phyloP scores from a whole-genome alignment of 2,797 vertebrate species.

The Squalus acanthias region DNA sequence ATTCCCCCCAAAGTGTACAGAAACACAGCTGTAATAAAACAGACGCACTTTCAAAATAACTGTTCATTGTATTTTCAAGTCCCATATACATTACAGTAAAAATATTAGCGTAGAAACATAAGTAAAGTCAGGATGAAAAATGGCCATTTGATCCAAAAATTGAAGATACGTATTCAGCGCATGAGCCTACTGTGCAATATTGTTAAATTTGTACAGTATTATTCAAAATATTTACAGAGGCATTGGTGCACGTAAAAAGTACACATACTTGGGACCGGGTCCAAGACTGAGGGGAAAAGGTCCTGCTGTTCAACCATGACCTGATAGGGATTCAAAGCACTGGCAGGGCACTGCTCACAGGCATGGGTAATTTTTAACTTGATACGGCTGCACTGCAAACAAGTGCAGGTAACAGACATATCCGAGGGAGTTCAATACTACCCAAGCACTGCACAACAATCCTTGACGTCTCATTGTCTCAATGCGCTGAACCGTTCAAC shows the following conservation, averaged over 20 bases:
- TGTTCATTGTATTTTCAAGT: background rate
- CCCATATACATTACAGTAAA: background rate
- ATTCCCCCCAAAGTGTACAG: no score
- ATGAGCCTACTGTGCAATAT: no score
- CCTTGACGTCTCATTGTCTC: background rate
- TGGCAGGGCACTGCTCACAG: background rate
- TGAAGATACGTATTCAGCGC: background rate
- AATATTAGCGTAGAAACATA: background rate
- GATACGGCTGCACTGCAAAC: background rate
- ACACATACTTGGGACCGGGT: background rate
- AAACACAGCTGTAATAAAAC: no score
- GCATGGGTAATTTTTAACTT: background rate
- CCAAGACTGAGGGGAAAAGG: background rate
- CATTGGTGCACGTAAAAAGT: background rate
- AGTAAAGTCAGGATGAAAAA: background rate
- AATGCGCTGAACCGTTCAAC: background rate
- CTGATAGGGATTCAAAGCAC: background rate
- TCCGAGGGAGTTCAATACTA: background rate
- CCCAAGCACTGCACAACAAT: background rate
- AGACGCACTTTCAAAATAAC: background rate
- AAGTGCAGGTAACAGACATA: background rate
- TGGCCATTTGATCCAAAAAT: background rate
- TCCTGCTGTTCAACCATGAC: background rate
- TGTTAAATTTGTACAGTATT: no score
- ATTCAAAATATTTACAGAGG: no score